Evolutionary conservation across 2,888 invertebrate genomes (phyloP).

Genomic region (Morpho deidamia): DNA sequence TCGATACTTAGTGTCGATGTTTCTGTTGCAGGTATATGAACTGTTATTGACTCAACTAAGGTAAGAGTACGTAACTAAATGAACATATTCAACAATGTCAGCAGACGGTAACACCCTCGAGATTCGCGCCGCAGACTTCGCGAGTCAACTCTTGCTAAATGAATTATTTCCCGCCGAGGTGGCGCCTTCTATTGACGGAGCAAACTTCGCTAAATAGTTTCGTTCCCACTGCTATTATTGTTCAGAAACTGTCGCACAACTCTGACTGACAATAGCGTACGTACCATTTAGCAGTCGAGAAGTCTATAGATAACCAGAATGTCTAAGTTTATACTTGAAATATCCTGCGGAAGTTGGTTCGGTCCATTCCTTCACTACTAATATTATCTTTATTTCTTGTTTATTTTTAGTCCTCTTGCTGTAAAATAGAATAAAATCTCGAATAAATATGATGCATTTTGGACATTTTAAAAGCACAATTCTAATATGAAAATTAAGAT

Average conservation of each 20-base stretch:
- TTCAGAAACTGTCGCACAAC: slow-evolving; percentile 64
- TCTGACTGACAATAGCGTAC: slow-evolving; percentile 51
- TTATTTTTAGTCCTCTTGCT: too few relatives aligned
- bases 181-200: slow-evolving; percentile 70
- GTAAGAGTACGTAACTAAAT: slow-evolving; percentile 30
- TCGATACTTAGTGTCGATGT: too few relatives aligned
- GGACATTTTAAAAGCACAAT: too few relatives aligned
- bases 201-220: slow-evolving; percentile 74
- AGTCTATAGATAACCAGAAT: slow-evolving; percentile 18
- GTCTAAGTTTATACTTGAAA: not conserved
- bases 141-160: slow-evolving; percentile 65
- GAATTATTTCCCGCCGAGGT: slow-evolving; percentile 68
- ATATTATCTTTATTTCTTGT: too few relatives aligned
- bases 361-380: too few relatives aligned
- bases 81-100: slow-evolving; percentile 35
- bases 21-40: not conserved
- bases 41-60: not conserved
- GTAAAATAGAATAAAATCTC: too few relatives aligned
- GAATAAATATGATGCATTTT: too few relatives aligned
- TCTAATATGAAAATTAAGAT: too few relatives aligned
- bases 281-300: slow-evolving; percentile 27
- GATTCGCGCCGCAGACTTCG: slow-evolving; percentile 42
- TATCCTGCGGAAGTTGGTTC: too few relatives aligned
- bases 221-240: slow-evolving; percentile 71
- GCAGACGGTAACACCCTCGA: slow-evolving; percentile 35